Evolutionary conservation across 2,888 invertebrate genomes (phyloP).

Genomic region (Dicyrtomina minuta): DNA sequence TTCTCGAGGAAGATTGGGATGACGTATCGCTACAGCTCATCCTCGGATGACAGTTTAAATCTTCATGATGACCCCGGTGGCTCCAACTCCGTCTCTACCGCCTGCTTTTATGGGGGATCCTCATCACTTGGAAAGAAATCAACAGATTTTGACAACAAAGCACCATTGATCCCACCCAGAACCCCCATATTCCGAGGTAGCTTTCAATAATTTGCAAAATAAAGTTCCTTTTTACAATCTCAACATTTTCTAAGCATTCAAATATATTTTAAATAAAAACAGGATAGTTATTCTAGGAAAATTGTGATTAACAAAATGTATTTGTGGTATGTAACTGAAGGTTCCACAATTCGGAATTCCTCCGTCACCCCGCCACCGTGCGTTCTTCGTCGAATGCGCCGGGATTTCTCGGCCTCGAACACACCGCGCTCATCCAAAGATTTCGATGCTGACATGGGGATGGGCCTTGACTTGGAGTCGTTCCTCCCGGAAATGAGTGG

Average conservation of each 20-base stretch:
- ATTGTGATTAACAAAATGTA: too few species aligned
- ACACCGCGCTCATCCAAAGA: constrained; percentile 6
- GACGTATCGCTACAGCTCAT: constrained; percentile 48
- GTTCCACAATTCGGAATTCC: not conserved
- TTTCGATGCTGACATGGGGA: not conserved
- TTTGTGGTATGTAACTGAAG: too few species aligned
- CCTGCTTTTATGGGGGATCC: too few species aligned
- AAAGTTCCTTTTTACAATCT: too few species aligned
- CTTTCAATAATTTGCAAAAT: too few species aligned
- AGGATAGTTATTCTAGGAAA: too few species aligned
- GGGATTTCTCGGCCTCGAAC: constrained; percentile 25
- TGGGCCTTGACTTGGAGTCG: not conserved
- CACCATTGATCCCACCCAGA: constrained; percentile 8
- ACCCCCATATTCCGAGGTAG: constrained; percentile 16
- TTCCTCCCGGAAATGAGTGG: constrained; percentile 1
- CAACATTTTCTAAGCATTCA: too few species aligned
- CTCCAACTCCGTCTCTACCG: not conserved
- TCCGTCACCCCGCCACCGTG: constrained; percentile 46
- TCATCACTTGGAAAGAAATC: not conserved
- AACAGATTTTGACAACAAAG: not conserved
- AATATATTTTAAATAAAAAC: too few species aligned
- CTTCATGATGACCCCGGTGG: constrained; percentile 15
- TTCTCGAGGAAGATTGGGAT: constrained; percentile 19
- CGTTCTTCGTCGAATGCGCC: constrained; percentile 43
- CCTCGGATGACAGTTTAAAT: constrained; percentile 39